These are phyloP conservation scores for Antrozous pallidus DNA, from an alignment of 2,797 vertebrate genomes.

Conservation along the genomic window DNA sequence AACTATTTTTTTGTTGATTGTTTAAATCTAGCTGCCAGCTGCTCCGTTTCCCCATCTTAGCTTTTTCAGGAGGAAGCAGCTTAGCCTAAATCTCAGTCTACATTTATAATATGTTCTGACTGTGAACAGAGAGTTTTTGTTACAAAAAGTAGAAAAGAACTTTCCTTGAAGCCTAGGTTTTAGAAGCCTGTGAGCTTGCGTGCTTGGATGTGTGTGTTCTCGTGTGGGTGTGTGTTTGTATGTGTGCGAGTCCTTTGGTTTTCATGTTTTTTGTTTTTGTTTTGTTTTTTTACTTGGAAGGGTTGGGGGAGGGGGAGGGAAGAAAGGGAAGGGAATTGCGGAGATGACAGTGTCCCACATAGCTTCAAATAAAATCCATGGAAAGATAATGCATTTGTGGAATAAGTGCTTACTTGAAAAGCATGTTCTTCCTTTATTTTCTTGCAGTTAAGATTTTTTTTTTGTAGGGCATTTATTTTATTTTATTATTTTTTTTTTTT, in stretches of 20 bases:
- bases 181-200: conserved; percentile 79
- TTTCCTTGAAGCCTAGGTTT: conserved; percentile 84
- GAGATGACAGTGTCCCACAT: conserved; percentile 78
- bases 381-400: conserved; percentile 83
- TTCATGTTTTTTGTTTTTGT: conserved; percentile 71
- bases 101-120: conserved; percentile 79
- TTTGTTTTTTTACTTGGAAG: conserved; percentile 67
- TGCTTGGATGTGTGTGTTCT: neutral
- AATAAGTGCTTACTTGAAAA: conserved; percentile 86
- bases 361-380: conserved; percentile 83
- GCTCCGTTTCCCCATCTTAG: conserved; percentile 79
- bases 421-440: conserved; percentile 82
- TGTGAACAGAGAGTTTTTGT: conserved; percentile 80
- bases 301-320: conserved; percentile 67
- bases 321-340: conserved; percentile 67
- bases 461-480: conserved; percentile 71
- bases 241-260: conserved; percentile 76
- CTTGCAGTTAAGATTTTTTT: conserved; percentile 82
- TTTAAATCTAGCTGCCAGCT: conserved; percentile 74
- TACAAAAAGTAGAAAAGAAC: conserved; percentile 82
- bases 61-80: conserved; percentile 76
- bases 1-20: conserved; percentile 75
- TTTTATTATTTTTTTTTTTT: conserved; percentile 67
- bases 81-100: conserved; percentile 77
- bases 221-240: neutral